These are phyloP conservation scores for Nestor notabilis DNA, from an alignment of 2,113 vertebrate genomes.

Conservation along the genomic window DNA sequence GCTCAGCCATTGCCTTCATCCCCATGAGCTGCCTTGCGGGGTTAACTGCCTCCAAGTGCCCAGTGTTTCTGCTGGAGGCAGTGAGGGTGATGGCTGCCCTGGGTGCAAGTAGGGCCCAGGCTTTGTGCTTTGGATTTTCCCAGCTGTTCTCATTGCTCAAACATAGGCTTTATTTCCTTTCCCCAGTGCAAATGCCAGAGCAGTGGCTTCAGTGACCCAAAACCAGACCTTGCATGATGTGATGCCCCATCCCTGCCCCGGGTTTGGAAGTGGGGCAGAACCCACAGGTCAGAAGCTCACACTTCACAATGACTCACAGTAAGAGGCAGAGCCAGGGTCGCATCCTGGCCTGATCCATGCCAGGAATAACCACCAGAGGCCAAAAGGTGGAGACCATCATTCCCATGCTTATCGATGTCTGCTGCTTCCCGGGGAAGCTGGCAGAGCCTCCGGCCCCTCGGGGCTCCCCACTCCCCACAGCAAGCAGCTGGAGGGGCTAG, in stretches of 20 bases:
- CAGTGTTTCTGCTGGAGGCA: rapidly evolving
- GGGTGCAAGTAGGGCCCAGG: neutral
- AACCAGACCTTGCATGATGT: neutral
- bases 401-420: rapidly evolving
- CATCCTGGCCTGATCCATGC: neutral
- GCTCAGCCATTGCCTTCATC: rapidly evolving
- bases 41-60: neutral
- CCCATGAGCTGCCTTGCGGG: neutral
- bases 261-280: neutral
- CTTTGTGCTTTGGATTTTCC: neutral
- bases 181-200: neutral
- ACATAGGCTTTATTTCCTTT: rapidly evolving
- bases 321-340: neutral
- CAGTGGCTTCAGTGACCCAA: neutral
- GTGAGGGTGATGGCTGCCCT: neutral
- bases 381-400: rapidly evolving
- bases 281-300: neutral
- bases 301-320: neutral
- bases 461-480: neutral
- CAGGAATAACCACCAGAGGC: rapidly evolving
- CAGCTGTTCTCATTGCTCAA: neutral
- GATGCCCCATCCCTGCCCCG: neutral
- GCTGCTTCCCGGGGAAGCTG: neutral
- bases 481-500: neutral
- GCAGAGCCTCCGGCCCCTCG: neutral